phyloP scores from a whole-genome alignment of 2,797 vertebrate species.

The Enteromius radiatus region DNA sequence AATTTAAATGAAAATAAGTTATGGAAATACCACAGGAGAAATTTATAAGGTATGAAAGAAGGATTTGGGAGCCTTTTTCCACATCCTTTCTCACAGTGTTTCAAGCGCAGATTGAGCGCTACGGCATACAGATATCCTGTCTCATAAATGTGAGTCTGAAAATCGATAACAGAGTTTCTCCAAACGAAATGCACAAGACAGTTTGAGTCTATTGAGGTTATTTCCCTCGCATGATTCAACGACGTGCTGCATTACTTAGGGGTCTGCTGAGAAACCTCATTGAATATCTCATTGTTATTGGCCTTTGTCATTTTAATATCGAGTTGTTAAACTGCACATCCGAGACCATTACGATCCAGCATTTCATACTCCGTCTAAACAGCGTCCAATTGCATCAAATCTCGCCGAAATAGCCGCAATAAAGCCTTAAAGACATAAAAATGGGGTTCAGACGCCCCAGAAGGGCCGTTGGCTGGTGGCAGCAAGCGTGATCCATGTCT shows the following conservation, averaged over 20 bases:
- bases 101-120: background rate
- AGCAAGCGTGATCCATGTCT: constrained; percentile 66
- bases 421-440: constrained; percentile 62
- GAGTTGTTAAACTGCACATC: constrained; percentile 45
- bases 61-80: constrained; percentile 17
- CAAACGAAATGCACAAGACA: background rate
- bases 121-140: background rate
- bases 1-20: constrained; percentile 59
- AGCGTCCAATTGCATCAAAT: constrained; percentile 59
- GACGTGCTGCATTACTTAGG: constrained; percentile 26
- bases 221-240: constrained; percentile 27
- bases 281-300: constrained; percentile 47
- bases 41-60: constrained; percentile 31
- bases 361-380: constrained; percentile 57
- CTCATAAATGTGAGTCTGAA: constrained; percentile 11
- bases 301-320: constrained; percentile 49
- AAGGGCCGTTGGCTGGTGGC: constrained; percentile 60
- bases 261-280: constrained; percentile 45
- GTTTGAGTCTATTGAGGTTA: constrained; percentile 20
- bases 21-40: constrained; percentile 43
- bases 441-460: constrained; percentile 55
- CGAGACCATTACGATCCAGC: constrained; percentile 53
- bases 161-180: constrained; percentile 1
- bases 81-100: background rate
- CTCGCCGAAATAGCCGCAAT: constrained; percentile 61